These are phyloP conservation scores for Alitta virens DNA, from an alignment of 2,888 invertebrate genomes.

Conservation along the genomic window DNA sequence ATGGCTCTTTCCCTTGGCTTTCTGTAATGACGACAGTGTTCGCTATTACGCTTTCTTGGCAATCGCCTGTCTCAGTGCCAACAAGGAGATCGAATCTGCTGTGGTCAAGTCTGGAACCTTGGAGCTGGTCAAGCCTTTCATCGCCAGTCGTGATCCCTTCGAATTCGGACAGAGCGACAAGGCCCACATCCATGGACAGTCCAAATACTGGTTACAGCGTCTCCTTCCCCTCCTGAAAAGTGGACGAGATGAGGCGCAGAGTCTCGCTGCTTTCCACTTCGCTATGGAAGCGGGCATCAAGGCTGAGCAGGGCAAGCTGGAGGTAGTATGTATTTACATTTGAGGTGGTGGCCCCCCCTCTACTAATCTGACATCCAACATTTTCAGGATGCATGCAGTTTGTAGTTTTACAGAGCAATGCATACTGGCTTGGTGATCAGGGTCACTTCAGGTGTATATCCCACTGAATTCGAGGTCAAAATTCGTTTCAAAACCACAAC, in stretches of 20 bases:
- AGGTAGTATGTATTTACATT: slow-evolving; percentile 35
- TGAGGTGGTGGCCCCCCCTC: slow-evolving; percentile 2
- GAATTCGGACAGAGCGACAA: slow-evolving; percentile 77
- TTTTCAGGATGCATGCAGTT: too few relatives aligned
- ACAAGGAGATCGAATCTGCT: slow-evolving; percentile 96
- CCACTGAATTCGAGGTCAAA: too few relatives aligned
- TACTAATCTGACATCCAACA: too few relatives aligned
- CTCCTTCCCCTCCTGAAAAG: slow-evolving; percentile 92
- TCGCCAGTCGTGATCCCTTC: slow-evolving; percentile 88
- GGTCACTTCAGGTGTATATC: too few relatives aligned
- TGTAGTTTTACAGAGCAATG: too few relatives aligned
- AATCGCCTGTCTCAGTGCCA: slow-evolving; percentile 92
- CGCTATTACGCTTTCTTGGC: slow-evolving; percentile 95
- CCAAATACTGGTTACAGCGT: slow-evolving; percentile 88
- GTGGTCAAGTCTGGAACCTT: slow-evolving; percentile 95
- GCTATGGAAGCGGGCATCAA: slow-evolving; percentile 99
- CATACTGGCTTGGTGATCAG: too few relatives aligned
- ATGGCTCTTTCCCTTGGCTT: slow-evolving; percentile 96
- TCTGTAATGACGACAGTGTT: slow-evolving; percentile 84
- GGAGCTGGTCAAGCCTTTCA: slow-evolving; percentile 94
- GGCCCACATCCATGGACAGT: slow-evolving; percentile 93
- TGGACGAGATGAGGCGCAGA: slow-evolving; percentile 91
- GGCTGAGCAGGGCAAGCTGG: slow-evolving; percentile 62
- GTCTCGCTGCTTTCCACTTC: slow-evolving; percentile 94
- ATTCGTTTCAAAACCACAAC: too few relatives aligned